Conservation (phyloP, 2,888 invertebrate species). For the Cerastis rubricosa region DNA sequence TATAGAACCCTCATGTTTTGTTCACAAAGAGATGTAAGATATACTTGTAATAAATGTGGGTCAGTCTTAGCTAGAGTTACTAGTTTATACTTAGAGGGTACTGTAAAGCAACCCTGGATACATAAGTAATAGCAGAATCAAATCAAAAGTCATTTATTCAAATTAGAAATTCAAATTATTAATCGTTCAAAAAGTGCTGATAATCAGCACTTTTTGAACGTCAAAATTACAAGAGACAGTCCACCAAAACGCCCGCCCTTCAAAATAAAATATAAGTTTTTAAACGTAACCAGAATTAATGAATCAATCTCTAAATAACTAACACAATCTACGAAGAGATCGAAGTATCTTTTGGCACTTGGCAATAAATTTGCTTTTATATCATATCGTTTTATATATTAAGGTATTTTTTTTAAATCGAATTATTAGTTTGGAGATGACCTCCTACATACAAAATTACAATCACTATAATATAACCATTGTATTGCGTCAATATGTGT, state of each 20-base stretch:
- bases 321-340: not conserved
- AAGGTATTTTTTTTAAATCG: not conserved
- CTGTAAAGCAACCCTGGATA: not conserved
- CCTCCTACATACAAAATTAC: not conserved
- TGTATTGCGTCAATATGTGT: too few species aligned
- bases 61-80: conserved; percentile 1
- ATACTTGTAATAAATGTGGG: conserved; percentile 33
- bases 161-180: too few species aligned
- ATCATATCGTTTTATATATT: too few species aligned
- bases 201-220: too few species aligned
- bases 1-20: not conserved
- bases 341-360: not conserved
- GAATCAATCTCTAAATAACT: not conserved
- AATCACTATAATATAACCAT: not conserved
- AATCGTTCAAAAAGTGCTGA: too few species aligned
- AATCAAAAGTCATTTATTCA: too few species aligned
- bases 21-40: conserved; percentile 24
- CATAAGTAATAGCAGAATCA: not conserved
- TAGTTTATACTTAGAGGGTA: not conserved
- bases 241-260: too few species aligned
- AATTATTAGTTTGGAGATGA: not conserved
- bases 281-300: not conserved
- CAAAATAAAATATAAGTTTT: not conserved
- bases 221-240: too few species aligned
- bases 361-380: not conserved